Percentiles rank a stretch among this genome's conserved stretches.
Conservation (phyloP, 2,113 vertebrate genomes). For the Sitta europaea region DNA sequence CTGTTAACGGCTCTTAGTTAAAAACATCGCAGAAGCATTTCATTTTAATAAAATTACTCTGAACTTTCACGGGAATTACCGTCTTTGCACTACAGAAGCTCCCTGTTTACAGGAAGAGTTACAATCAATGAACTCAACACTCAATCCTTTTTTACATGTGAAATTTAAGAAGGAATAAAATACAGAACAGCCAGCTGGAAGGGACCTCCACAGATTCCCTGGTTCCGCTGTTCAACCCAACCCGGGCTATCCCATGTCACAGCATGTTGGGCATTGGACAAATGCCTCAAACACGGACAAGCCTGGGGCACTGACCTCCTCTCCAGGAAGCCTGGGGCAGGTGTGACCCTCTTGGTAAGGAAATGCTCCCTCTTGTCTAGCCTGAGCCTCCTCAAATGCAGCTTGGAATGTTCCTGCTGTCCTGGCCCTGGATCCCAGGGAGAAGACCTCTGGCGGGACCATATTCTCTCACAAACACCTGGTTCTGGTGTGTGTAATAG, state of each 20-base stretch:
- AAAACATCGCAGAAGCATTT: background rate
- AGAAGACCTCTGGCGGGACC: background rate
- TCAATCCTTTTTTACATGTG: background rate
- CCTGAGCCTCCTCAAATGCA: background rate
- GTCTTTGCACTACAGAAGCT: background rate
- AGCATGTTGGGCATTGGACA: background rate
- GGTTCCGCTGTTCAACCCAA: background rate
- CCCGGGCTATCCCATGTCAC: background rate
- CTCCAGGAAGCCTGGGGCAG: background rate
- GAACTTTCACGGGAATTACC: background rate
- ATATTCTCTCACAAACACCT: no score
- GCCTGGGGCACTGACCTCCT: background rate
- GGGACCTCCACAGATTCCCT: background rate
- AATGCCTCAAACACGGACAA: fast-evolving
- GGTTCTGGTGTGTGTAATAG: background rate
- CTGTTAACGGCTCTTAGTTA: background rate
- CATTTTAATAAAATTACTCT: background rate
- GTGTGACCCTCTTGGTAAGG: background rate
- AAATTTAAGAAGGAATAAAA: background rate
- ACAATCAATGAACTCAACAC: background rate
- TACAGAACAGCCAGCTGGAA: background rate
- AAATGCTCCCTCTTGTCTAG: background rate
- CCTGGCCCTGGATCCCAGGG: background rate
- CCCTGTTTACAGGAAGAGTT: background rate
- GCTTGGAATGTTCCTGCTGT: background rate